Percentiles rank a stretch among this genome's conserved stretches.
phyloP scores from a whole-genome alignment of 2,888 invertebrate genomes.

The Plusia festucae region DNA sequence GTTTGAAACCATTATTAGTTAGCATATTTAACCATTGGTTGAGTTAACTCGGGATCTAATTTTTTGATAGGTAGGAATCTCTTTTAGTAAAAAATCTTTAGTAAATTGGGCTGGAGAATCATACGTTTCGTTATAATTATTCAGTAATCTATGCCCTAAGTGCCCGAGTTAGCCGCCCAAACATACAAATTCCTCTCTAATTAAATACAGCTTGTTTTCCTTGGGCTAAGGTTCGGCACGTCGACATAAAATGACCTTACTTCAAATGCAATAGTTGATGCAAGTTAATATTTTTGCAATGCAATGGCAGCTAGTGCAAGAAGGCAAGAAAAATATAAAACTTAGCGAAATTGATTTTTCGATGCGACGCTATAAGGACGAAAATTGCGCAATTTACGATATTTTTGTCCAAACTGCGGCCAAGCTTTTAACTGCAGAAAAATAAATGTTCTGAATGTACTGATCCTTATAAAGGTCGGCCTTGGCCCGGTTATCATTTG shows the following conservation, averaged over 20 bases:
- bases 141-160: conserved; percentile 18
- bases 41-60: too few relatives aligned
- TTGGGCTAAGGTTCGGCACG: conserved; percentile 62
- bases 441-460: neutral
- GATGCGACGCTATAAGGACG: conserved; percentile 48
- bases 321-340: conserved; percentile 59
- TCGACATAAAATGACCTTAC: conserved; percentile 63
- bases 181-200: conserved; percentile 68
- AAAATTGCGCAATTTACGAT: conserved; percentile 15
- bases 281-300: conserved; percentile 62
- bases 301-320: conserved; percentile 54
- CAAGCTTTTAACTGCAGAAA: neutral
- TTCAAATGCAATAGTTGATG: conserved; percentile 65
- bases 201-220: conserved; percentile 61
- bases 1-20: too few relatives aligned
- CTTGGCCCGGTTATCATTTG: neutral
- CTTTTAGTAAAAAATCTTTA: too few relatives aligned
- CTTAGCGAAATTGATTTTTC: conserved; percentile 55
- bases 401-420: neutral
- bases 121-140: neutral
- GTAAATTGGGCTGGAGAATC: too few relatives aligned
- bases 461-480: conserved; percentile 4
- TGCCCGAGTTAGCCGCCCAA: conserved; percentile 56
- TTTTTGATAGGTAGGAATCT: too few relatives aligned
- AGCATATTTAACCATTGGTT: too few relatives aligned